phyloP scores from a whole-genome alignment of 2,797 vertebrate genomes.

The Gephyroberyx darwinii region DNA sequence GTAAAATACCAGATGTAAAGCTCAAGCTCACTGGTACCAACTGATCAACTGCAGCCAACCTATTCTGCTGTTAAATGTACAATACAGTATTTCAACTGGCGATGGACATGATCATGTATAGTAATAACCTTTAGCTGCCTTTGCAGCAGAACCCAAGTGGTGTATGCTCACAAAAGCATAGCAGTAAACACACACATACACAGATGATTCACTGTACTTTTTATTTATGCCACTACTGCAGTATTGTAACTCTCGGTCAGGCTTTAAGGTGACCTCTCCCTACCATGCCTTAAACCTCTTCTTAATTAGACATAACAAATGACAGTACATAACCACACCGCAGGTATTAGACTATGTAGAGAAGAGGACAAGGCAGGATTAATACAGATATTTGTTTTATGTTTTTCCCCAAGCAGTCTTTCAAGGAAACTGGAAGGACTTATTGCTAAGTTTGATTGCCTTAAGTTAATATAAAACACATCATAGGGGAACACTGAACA shows the following conservation, averaged over 20 bases:
- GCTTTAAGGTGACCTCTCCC: constrained; percentile 48
- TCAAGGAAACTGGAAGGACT: constrained; percentile 51
- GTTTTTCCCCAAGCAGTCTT: constrained; percentile 45
- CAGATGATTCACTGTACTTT: constrained; percentile 68
- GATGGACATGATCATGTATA: constrained; percentile 56
- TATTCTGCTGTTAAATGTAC: constrained; percentile 60
- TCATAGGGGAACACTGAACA: constrained; percentile 51
- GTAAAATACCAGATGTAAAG: constrained; percentile 72
- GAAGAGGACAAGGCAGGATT: constrained; percentile 38
- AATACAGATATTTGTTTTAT: constrained; percentile 34
- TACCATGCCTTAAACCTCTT: constrained; percentile 42
- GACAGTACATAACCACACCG: constrained; percentile 18
- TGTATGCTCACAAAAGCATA: constrained; percentile 59
- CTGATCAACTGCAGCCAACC: constrained; percentile 78
- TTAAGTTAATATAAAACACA: constrained; percentile 70
- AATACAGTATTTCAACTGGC: constrained; percentile 62
- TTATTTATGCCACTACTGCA: constrained; percentile 67
- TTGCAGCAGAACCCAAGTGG: constrained; percentile 59
- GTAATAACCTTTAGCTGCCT: constrained; percentile 67
- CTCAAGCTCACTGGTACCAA: constrained; percentile 79
- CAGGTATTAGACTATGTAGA: constrained; percentile 27
- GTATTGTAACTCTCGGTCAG: constrained; percentile 69
- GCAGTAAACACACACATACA: constrained; percentile 61
- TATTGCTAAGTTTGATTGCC: constrained; percentile 71
- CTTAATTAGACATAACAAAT: constrained; percentile 8